Evolutionary conservation across 2,888 invertebrate species (phyloP).

Genomic region (Boloria selene): DNA sequence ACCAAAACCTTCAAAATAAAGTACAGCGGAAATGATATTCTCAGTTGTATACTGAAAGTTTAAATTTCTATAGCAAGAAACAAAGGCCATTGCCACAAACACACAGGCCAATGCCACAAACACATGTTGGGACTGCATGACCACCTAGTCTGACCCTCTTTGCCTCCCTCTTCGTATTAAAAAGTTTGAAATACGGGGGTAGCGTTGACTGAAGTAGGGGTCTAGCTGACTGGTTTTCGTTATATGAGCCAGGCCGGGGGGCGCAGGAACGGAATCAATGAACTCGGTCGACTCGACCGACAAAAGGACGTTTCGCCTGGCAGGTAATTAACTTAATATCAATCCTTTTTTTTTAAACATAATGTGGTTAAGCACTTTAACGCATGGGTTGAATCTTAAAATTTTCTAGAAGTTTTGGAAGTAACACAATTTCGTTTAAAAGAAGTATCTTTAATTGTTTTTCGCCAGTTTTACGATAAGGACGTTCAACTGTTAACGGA

Average conservation of each 20-base stretch:
- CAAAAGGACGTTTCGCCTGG: slow-evolving; percentile 77
- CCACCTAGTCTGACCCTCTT: slow-evolving; percentile 56
- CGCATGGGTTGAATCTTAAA: slow-evolving; percentile 21
- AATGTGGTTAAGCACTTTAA: slow-evolving; percentile 37
- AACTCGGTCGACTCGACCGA: slow-evolving; percentile 75
- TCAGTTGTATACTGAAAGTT: slow-evolving; percentile 40
- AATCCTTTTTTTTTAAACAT: slow-evolving; percentile 54
- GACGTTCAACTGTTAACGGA: slow-evolving; percentile 16
- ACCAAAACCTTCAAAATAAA: slow-evolving; percentile 40
- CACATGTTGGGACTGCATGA: slow-evolving; percentile 67
- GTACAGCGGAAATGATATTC: slow-evolving; percentile 21
- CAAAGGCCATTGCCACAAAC: slow-evolving; percentile 55
- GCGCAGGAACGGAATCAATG: slow-evolving; percentile 79
- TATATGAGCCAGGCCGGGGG: slow-evolving; percentile 61
- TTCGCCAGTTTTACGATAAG: slow-evolving; percentile 19
- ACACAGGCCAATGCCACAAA: slow-evolving; percentile 74
- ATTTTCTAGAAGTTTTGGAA: slow-evolving; percentile 21
- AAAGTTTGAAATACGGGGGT: slow-evolving; percentile 40
- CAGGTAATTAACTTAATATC: slow-evolving; percentile 80
- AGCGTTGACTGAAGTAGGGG: slow-evolving; percentile 44
- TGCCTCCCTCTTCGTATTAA: slow-evolving; percentile 44
- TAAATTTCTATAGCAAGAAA: slow-evolving; percentile 49
- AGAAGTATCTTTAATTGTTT: slow-evolving; percentile 2
- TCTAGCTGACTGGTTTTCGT: slow-evolving; percentile 54
- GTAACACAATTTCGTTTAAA: not conserved